Conservation (phyloP, 2,113 vertebrate genomes). For the Dromiciops gliroides region DNA sequence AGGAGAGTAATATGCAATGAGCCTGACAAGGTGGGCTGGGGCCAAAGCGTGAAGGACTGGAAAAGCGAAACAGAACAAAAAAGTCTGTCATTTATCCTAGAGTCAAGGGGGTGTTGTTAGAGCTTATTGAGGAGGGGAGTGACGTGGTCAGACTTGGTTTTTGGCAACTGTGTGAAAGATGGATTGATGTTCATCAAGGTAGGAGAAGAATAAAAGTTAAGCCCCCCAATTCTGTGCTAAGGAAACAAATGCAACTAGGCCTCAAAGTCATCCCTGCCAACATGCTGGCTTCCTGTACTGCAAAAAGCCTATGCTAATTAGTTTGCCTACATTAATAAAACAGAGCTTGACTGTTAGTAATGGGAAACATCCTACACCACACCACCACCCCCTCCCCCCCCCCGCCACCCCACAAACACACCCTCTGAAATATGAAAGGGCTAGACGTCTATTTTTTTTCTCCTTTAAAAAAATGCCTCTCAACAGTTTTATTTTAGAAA, state of each 20-base stretch:
- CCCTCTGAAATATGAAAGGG: neutral
- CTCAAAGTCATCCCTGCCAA: constrained; percentile 31
- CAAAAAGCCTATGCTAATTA: constrained; percentile 31
- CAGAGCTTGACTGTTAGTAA: neutral
- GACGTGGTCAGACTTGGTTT: neutral
- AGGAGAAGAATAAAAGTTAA: constrained; percentile 2
- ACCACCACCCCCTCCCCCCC: neutral
- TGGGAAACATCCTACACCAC: constrained; percentile 18
- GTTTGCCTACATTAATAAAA: constrained; percentile 26
- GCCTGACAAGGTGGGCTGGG: neutral
- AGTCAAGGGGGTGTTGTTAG: neutral
- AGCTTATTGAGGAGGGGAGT: neutral
- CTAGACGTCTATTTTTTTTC: constrained; percentile 25
- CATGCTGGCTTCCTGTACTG: neutral
- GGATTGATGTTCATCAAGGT: neutral
- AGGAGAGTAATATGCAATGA: neutral
- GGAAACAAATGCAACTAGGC: constrained; percentile 1
- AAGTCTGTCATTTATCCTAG: neutral
- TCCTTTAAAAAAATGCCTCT: constrained; percentile 27
- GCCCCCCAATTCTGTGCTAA: constrained; percentile 19
- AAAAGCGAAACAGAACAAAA: neutral
- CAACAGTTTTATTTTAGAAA: constrained; percentile 68
- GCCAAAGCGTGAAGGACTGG: neutral
- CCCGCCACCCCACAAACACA: neutral
- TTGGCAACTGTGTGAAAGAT: neutral